These are phyloP conservation scores for Notiomystis cincta DNA, from an alignment of 2,113 vertebrate species.

Conservation along the genomic window DNA sequence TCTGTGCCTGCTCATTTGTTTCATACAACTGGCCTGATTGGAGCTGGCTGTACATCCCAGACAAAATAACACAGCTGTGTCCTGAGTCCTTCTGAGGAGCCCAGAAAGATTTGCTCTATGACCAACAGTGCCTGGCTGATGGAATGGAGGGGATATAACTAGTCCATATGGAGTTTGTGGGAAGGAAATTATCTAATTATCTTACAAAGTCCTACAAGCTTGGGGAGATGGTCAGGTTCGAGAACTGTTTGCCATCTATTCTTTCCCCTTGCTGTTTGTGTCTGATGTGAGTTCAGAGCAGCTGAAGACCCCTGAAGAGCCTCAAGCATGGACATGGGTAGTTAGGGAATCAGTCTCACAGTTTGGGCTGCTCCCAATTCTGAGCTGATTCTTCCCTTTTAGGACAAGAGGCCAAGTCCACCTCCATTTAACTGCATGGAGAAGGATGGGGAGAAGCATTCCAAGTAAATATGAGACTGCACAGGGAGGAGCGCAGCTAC, in stretches of 20 bases:
- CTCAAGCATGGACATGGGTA: background rate
- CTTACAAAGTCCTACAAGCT: background rate
- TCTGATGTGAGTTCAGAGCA: background rate
- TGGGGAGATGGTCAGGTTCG: background rate
- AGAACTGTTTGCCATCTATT: background rate
- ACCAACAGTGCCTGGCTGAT: background rate
- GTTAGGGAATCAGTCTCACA: background rate
- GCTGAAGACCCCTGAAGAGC: background rate
- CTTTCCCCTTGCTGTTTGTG: background rate
- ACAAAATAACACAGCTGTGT: background rate
- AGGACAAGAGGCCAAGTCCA: background rate
- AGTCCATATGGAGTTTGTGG: background rate
- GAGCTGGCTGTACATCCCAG: background rate
- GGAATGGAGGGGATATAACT: background rate
- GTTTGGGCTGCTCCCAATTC: background rate
- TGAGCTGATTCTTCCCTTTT: background rate
- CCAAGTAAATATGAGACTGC: background rate
- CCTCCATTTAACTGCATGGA: background rate
- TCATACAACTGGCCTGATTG: background rate
- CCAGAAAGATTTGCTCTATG: background rate
- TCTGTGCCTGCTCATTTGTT: background rate
- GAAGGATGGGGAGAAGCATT: background rate
- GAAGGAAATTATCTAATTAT: background rate
- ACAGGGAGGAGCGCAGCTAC: background rate
- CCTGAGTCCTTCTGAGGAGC: background rate